A percentile compares a stretch with the other conserved stretches of the same genome.
Evolutionary conservation across 1,140 invertebrate species (phyloP).

Genomic region (Lepidurus apus): DNA sequence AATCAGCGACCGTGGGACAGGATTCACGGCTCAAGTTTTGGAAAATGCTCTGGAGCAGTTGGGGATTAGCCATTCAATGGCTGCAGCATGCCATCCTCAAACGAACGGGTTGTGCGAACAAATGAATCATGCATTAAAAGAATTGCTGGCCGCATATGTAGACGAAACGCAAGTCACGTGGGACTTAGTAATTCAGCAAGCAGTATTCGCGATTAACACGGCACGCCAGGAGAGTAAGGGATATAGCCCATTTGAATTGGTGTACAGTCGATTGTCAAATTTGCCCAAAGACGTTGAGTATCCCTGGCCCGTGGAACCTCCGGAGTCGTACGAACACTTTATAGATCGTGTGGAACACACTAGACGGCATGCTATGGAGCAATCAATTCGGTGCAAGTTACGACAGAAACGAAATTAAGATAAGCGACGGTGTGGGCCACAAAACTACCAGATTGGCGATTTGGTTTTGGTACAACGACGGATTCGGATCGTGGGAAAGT

Average conservation of each 20-base stretch:
- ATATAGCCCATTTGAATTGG: not conserved
- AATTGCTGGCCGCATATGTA: not conserved
- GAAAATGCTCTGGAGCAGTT: not conserved
- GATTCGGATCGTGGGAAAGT: not conserved
- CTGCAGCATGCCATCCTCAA: no score
- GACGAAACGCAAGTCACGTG: not conserved
- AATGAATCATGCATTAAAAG: not conserved
- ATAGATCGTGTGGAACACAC: not conserved
- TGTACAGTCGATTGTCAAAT: not conserved
- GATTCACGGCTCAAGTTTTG: not conserved
- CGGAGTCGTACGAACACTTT: no score
- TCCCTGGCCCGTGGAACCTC: no score
- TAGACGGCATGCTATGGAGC: not conserved
- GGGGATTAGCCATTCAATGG: no score
- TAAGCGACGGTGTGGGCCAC: not conserved
- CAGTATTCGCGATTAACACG: conserved; percentile 20
- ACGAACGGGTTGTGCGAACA: no score
- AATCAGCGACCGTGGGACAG: not conserved
- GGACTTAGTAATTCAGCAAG: not conserved
- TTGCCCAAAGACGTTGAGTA: no score
- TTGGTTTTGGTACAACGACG: not conserved
- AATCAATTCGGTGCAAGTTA: not conserved
- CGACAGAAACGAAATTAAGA: not conserved
- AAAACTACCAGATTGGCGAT: not conserved
- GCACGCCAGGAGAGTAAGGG: not conserved